Evolutionary conservation across 2,888 invertebrate genomes (phyloP).

Genomic region (Conistra vaccinii): DNA sequence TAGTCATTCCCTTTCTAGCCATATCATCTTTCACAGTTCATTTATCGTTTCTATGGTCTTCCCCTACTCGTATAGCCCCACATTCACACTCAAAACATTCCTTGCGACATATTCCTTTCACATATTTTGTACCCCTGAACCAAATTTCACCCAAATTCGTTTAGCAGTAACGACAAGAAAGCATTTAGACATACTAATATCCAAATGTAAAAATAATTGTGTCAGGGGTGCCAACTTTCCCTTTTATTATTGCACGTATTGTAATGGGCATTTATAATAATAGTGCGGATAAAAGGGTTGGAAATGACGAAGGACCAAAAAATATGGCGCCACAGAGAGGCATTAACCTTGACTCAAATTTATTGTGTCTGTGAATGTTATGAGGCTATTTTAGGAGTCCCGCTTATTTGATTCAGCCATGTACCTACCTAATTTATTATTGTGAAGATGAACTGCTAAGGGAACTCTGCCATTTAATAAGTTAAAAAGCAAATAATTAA

Average conservation of each 20-base stretch:
- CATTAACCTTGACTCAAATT: conserved; percentile 37
- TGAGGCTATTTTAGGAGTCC: conserved; percentile 12
- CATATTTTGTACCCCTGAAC: no score
- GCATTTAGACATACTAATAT: not conserved
- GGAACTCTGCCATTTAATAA: not conserved
- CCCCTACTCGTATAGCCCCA: no score
- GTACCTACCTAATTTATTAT: not conserved
- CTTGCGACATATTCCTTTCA: no score
- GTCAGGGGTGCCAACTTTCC: not conserved
- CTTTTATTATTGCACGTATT: conserved; percentile 1
- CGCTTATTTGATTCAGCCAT: not conserved
- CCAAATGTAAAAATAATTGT: not conserved
- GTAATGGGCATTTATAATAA: not conserved
- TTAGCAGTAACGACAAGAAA: not conserved
- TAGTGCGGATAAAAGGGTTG: conserved; percentile 16
- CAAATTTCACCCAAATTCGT: not conserved
- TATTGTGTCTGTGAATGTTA: conserved; percentile 22
- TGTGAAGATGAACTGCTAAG: not conserved
- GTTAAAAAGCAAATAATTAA: not conserved
- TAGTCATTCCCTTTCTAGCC: no score
- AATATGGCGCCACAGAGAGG: conserved; percentile 22
- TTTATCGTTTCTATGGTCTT: no score
- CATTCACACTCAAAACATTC: no score
- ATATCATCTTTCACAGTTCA: no score
- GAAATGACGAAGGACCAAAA: conserved; percentile 17